Evolutionary conservation across 2,888 invertebrate genomes (phyloP), one percentile per base, ranked within the genome.

Genomic region (Thumatha senex): DNA sequence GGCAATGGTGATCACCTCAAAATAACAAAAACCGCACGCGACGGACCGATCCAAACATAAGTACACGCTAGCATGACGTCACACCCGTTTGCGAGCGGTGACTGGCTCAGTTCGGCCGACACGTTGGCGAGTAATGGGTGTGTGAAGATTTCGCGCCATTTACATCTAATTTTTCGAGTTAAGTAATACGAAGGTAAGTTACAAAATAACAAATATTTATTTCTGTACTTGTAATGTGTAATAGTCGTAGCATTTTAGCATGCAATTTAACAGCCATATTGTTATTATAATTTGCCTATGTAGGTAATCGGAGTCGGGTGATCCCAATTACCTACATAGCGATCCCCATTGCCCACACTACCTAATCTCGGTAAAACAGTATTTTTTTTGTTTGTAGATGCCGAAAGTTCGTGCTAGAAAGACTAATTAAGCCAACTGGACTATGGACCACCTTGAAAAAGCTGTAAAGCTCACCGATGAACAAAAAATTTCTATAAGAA

Each of bases 111-210:
- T 43, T 43, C 24, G 34, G 18, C 18, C 43, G 7, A 11, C 18
- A 13, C 11, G n/a, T n/a, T n/a, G n/a, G n/a, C n/a, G n/a, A n/a
- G n/a, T n/a, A n/a, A n/a, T n/a, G n/a, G n/a, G n/a, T 8, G 48
- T 48, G 36, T 29, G 14, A 34, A 48, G 24, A 7, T 48, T 41
- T 48, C 38, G 35, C 35, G 36, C 48, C 36, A 42, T 42, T 48
- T 48, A 36, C 11, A 48, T 64, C 10, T 58, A 59, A 64, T 57
- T 56, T 64, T 56, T 40, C 56, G 56, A 51, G 11, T 55, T 54
- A 39, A 46, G 18, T 52, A 51, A 54, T 53, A 46, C 46, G 48
- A 59, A 61, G 58, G 61, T 63, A 56, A 57, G 58, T 58, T 34
- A 34, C 42, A 45, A 44, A 59, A 48, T 51, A 56, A 12, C 12